These are phyloP conservation scores for Drosophila mauritiana DNA, from an alignment of 1,140 invertebrate species.

Conservation along the genomic window DNA sequence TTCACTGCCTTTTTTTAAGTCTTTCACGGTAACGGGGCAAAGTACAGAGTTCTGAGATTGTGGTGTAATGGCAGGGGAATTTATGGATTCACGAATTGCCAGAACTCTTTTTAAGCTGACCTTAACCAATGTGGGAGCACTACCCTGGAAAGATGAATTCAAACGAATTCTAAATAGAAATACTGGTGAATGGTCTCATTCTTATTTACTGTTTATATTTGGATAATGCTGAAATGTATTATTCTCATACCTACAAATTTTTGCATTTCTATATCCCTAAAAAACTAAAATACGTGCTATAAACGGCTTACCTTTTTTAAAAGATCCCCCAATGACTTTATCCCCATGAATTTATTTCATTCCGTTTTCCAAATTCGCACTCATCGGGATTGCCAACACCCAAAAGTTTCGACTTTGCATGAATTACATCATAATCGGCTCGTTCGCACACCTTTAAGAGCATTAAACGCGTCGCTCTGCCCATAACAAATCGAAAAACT, in stretches of 20 bases:
- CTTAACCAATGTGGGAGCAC: slow-evolving; percentile 14
- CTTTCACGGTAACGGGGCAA: slow-evolving; percentile 48
- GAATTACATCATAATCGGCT: slow-evolving; percentile 52
- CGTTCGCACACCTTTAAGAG: slow-evolving; percentile 48
- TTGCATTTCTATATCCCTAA: too few species aligned
- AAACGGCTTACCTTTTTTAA: background rate
- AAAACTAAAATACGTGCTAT: background rate
- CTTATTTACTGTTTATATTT: too few species aligned
- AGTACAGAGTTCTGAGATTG: slow-evolving; percentile 59
- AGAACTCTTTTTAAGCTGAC: slow-evolving; percentile 29
- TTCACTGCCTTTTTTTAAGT: slow-evolving; percentile 39
- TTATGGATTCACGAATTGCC: slow-evolving; percentile 50
- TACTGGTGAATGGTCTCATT: background rate
- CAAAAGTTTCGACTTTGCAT: slow-evolving; percentile 23
- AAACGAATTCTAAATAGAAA: background rate
- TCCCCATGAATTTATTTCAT: slow-evolving; percentile 26
- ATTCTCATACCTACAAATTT: too few species aligned
- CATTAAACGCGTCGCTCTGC: slow-evolving; percentile 41
- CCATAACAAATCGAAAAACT: slow-evolving; percentile 54
- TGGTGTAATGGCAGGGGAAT: slow-evolving; percentile 62
- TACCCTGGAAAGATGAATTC: slow-evolving; percentile 3
- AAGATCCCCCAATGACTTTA: background rate
- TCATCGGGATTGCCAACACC: slow-evolving; percentile 30
- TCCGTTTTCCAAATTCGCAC: slow-evolving; percentile 5
- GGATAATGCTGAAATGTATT: too few species aligned